Evolutionary conservation across 2,888 invertebrate genomes (phyloP).

Genomic region (Chloromyia formosa): DNA sequence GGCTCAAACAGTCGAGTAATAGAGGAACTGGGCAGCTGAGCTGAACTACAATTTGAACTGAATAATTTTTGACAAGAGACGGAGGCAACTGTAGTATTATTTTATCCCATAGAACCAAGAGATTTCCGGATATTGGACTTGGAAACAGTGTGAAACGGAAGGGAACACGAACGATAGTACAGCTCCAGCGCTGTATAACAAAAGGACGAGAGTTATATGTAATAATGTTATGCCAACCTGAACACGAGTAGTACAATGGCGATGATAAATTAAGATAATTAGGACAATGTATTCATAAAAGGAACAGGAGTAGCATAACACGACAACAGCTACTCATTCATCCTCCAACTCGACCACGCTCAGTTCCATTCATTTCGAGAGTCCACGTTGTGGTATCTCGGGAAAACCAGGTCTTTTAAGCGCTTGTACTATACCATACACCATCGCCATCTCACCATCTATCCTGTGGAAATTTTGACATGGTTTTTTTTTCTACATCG

Average conservation of each 20-base stretch:
- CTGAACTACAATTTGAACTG: slow-evolving; percentile 2
- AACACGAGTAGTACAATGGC: slow-evolving; percentile 45
- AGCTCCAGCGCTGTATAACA: background rate
- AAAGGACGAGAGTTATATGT: slow-evolving; percentile 39
- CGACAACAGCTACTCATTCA: slow-evolving; percentile 45
- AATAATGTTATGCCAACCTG: slow-evolving; percentile 47
- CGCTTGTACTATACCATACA: background rate
- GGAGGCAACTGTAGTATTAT: slow-evolving; percentile 9
- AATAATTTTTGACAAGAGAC: slow-evolving; percentile 16
- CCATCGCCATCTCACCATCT: background rate
- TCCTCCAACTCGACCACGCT: slow-evolving; percentile 11
- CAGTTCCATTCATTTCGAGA: slow-evolving; percentile 28
- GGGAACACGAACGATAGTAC: background rate
- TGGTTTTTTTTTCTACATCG: background rate
- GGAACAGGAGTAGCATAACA: slow-evolving; percentile 31
- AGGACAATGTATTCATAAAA: slow-evolving; percentile 49
- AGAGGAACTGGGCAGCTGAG: background rate
- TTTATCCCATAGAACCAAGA: background rate
- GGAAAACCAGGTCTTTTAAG: slow-evolving; percentile 15
- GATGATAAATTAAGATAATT: slow-evolving; percentile 50
- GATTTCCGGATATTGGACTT: background rate
- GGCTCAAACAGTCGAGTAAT: background rate
- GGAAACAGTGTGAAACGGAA: background rate
- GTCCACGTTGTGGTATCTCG: background rate
- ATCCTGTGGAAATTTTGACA: slow-evolving; percentile 16